Evolutionary conservation across 2,888 invertebrate species (phyloP), one percentile per base, ranked within the genome.

Genomic region (Diogma glabrata): DNA sequence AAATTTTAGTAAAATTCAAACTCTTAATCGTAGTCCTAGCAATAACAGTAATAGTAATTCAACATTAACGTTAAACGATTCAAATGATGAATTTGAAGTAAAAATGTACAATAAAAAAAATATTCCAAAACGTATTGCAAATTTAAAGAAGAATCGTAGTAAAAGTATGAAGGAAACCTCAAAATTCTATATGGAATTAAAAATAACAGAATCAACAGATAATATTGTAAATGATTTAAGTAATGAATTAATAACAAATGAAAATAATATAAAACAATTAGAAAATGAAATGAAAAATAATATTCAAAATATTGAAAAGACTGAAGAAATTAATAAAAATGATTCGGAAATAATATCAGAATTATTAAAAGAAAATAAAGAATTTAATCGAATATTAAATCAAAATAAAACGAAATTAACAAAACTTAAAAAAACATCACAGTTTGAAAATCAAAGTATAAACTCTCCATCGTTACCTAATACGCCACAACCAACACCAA

Each of bases 341-440:
- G 70, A 70, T 57, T 65, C 67, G 0, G 64, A 70, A 50, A 69
- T 91, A 47, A 87, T 91, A 48, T 82, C 87, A 1, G 88, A 88
- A 62, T 72, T 90, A 12, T 69, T 91, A 5, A 81, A 88, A 78
- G 84, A 88, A 63, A 88, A 85, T 61, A 77, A 84, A 58, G 88
- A 88, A 56, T 87, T 89, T 57, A 85, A 88, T 57, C 81, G 84
- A 56, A 74, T 87, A 40, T 71, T 87, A 22, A 85, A 84, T 58
- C 84, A 85, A 60, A 85, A 84, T 59, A 79, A 84, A 55, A 75
- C 69, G 66, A 67, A 65, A 17, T 62, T 64, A 0, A 2, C 36
- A 8, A 4, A 6, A 10, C 57, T 57, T 17, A 48, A 56, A 0
- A 55, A 52, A 5, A 38, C 47, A 9, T 54, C 60, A 0, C 60